Conservation (phyloP, 1,140 invertebrate genomes). For the Leptoteleia sp. region DNA sequence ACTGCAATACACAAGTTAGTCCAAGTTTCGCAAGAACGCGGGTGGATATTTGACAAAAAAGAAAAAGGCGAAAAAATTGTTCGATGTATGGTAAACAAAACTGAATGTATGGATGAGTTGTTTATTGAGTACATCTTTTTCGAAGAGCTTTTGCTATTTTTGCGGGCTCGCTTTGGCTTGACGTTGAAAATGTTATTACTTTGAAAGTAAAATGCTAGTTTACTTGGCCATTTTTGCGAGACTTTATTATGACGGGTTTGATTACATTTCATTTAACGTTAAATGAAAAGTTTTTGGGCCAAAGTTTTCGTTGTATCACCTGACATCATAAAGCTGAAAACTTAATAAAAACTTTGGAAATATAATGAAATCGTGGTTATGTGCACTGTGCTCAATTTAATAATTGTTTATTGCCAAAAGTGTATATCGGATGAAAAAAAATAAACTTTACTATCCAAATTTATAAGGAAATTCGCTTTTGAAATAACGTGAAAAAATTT, state of each 20-base stretch:
- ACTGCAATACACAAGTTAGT: conserved; percentile 9
- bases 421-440: too few species aligned
- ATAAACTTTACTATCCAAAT: too few species aligned
- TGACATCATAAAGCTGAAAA: conserved; percentile 17
- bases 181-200: conserved; percentile 1
- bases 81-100: background rate
- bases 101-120: background rate
- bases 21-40: conserved; percentile 4
- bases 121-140: background rate
- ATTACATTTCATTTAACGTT: conserved; percentile 30
- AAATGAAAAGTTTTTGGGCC: conserved; percentile 32
- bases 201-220: background rate
- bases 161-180: background rate
- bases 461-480: too few species aligned
- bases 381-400: background rate
- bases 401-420: too few species aligned
- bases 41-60: background rate
- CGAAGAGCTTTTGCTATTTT: background rate
- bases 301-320: conserved; percentile 21
- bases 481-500: too few species aligned
- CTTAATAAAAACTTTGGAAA: conserved; percentile 36
- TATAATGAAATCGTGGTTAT: conserved; percentile 23
- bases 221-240: background rate
- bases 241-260: conserved; percentile 14
- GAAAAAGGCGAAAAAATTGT: background rate